These are phyloP conservation scores for Leptestheria dahalacensis DNA, from an alignment of 1,140 invertebrate species.

Conservation along the genomic window DNA sequence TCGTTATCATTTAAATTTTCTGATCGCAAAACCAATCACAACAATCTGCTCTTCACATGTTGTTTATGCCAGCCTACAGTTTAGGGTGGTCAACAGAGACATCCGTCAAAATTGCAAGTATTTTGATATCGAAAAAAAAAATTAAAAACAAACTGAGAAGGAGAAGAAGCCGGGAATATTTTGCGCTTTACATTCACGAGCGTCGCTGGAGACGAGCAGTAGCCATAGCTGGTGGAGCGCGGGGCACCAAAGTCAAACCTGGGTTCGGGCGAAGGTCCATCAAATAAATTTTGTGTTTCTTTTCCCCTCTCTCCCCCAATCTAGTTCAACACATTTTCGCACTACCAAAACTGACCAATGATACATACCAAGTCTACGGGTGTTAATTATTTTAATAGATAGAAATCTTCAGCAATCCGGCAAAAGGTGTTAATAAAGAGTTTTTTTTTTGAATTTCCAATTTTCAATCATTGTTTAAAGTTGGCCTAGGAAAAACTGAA, in stretches of 20 bases:
- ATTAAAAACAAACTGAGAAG: too few relatives aligned
- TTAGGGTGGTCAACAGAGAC: too few relatives aligned
- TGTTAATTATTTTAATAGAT: not conserved
- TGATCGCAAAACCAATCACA: too few relatives aligned
- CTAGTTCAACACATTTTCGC: not conserved
- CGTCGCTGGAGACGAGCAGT: constrained; percentile 7
- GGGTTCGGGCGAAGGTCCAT: not conserved
- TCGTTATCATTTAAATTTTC: too few relatives aligned
- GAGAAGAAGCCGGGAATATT: too few relatives aligned
- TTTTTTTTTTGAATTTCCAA: not conserved
- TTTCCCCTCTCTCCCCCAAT: not conserved
- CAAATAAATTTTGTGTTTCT: not conserved
- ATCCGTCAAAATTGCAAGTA: too few relatives aligned
- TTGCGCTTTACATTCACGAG: not conserved
- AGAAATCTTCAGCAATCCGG: not conserved
- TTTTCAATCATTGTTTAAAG: too few relatives aligned
- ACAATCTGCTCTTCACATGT: too few relatives aligned
- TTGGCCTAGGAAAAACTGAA: too few relatives aligned
- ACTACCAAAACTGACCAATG: not conserved
- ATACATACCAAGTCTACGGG: not conserved
- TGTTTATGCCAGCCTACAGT: too few relatives aligned
- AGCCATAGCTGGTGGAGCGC: not conserved
- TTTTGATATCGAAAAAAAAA: too few relatives aligned
- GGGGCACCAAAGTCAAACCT: constrained; percentile 10
- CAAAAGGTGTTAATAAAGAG: not conserved